Percentiles rank a stretch among this genome's conserved stretches.
Evolutionary conservation across 2,113 vertebrate genomes (phyloP).

Genomic region (Saguinus imperator): DNA sequence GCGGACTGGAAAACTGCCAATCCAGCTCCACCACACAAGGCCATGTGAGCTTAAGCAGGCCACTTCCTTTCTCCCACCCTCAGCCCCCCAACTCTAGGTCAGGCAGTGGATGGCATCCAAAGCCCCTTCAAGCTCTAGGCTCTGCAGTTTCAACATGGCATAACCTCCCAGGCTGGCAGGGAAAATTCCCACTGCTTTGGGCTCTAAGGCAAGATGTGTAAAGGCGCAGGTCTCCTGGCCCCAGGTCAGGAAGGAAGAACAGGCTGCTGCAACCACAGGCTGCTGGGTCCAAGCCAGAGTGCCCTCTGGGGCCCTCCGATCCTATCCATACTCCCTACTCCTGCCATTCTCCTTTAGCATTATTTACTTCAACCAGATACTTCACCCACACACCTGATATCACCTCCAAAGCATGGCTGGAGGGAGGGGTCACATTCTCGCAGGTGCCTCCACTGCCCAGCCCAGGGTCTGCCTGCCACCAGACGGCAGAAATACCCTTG

Average conservation of each 20-base stretch:
- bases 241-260: slow-evolving; percentile 12
- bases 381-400: slow-evolving; percentile 12
- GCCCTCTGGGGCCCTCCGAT: not conserved
- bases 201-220: not conserved
- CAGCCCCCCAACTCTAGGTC: not conserved
- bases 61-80: not conserved
- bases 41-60: not conserved
- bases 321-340: not conserved
- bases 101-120: not conserved
- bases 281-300: not conserved
- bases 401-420: not conserved
- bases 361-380: not conserved
- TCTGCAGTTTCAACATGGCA: not conserved
- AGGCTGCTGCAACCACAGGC: not conserved
- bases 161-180: not conserved
- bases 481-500: not conserved
- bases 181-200: not conserved
- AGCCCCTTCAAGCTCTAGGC: not conserved
- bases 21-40: not conserved
- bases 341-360: not conserved
- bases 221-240: not conserved
- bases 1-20: not conserved
- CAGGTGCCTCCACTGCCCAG: not conserved
- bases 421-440: not conserved
- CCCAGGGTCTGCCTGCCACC: not conserved